A percentile compares a stretch with the other conserved stretches of the same genome.
Conservation (phyloP, 1,140 invertebrate genomes). For the Vanessa tameamea region DNA sequence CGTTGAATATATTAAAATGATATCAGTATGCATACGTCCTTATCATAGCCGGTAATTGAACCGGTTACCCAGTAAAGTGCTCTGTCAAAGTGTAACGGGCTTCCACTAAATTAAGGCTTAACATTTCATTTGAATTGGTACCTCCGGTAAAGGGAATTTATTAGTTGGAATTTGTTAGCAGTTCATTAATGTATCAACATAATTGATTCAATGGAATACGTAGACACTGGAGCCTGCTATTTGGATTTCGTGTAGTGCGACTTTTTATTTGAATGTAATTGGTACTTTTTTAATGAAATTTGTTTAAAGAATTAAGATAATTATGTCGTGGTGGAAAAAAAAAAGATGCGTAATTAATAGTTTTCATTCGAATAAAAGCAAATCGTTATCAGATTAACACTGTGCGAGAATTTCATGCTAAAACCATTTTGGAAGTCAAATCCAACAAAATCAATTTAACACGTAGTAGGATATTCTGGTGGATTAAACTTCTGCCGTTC, state of each 20-base stretch:
- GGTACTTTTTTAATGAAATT: too few species aligned
- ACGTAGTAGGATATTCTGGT: too few species aligned
- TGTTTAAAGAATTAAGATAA: too few species aligned
- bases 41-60: slow-evolving; percentile 26
- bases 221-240: not conserved
- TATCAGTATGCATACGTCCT: slow-evolving; percentile 17
- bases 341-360: too few species aligned
- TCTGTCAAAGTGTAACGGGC: slow-evolving; percentile 36
- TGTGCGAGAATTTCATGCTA: too few species aligned
- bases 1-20: slow-evolving; percentile 6
- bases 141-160: slow-evolving; percentile 31
- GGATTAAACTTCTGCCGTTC: too few species aligned
- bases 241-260: not conserved
- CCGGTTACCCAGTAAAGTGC: slow-evolving; percentile 35
- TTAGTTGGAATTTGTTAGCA: slow-evolving; percentile 27
- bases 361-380: too few species aligned
- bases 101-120: slow-evolving; percentile 35
- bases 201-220: not conserved
- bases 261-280: not conserved
- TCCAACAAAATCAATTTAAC: too few species aligned
- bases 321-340: too few species aligned
- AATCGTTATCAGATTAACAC: too few species aligned
- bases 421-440: too few species aligned
- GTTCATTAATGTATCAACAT: slow-evolving; percentile 9
- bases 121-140: slow-evolving; percentile 32